These are phyloP conservation scores for Chloropsis cyanopogon DNA, from an alignment of 2,113 vertebrate species.

Conservation along the genomic window DNA sequence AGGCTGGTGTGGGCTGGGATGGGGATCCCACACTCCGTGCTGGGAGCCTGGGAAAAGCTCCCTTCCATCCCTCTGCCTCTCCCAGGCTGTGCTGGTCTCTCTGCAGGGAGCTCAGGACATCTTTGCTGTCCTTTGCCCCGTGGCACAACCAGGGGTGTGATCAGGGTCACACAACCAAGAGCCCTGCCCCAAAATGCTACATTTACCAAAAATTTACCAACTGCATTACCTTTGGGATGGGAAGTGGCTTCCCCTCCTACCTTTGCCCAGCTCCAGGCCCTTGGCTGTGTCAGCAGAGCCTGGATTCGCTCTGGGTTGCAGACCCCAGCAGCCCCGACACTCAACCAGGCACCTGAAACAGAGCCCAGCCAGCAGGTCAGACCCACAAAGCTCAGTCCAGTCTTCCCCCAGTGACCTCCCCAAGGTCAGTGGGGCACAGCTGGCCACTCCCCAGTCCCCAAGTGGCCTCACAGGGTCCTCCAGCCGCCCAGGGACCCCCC, in stretches of 20 bases:
- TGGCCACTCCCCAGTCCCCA: neutral
- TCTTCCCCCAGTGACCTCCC: neutral
- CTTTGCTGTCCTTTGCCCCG: neutral
- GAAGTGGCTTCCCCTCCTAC: neutral
- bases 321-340: neutral
- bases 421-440: neutral
- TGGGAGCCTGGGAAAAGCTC: neutral
- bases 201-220: neutral
- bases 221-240: neutral
- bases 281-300: neutral
- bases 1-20: neutral
- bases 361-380: neutral
- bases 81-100: neutral
- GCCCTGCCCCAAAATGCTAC: accelerated
- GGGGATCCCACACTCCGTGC: neutral
- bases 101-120: neutral
- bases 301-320: neutral
- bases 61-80: neutral
- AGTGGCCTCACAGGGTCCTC: neutral
- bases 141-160: neutral
- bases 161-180: neutral
- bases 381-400: neutral
- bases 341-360: neutral
- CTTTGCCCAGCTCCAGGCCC: neutral
- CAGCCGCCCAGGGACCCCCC: neutral